Percentiles rank a stretch among this genome's conserved stretches.
Evolutionary conservation across 1,140 invertebrate genomes (phyloP).

Genomic region (Camponotus vicinus): DNA sequence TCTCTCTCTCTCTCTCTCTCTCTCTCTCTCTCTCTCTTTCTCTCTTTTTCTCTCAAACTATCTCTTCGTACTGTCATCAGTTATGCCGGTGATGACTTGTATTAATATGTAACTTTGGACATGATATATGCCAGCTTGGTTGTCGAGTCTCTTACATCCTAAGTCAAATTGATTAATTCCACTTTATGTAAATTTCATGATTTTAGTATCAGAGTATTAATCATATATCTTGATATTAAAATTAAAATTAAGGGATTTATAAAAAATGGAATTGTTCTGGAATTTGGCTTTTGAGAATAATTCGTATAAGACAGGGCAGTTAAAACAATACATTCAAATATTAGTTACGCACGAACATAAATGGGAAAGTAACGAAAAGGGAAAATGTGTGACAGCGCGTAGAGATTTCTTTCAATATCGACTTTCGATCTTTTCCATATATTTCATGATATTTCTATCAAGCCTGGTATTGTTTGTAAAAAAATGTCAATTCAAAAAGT

Average conservation of each 20-base stretch:
- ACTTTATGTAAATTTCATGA: too few relatives aligned
- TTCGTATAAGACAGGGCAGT: not conserved
- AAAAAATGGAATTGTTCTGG: too few relatives aligned
- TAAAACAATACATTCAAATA: not conserved
- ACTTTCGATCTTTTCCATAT: slow-evolving; percentile 8
- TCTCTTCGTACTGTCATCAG: slow-evolving; percentile 42
- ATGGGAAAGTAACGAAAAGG: not conserved
- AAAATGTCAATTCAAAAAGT: not conserved
- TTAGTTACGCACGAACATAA: not conserved
- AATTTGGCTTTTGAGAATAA: too few relatives aligned
- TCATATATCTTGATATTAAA: too few relatives aligned
- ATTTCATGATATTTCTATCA: not conserved
- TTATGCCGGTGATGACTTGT: slow-evolving; percentile 25
- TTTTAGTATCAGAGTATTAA: too few relatives aligned
- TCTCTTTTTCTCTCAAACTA: slow-evolving; percentile 13
- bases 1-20: slow-evolving; percentile 31
- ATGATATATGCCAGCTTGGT: slow-evolving; percentile 4
- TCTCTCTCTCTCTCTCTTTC: not conserved
- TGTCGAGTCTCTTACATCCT: not conserved
- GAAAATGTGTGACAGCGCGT: not conserved
- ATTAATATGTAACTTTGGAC: slow-evolving; percentile 13
- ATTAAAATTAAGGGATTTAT: too few relatives aligned
- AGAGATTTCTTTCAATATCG: not conserved
- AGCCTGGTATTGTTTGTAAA: not conserved
- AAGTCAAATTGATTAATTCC: too few relatives aligned